Evolutionary conservation across 2,797 vertebrate species (phyloP), one percentile per base, ranked within the genome.

Genomic region (Poeciliopsis presidionis): DNA sequence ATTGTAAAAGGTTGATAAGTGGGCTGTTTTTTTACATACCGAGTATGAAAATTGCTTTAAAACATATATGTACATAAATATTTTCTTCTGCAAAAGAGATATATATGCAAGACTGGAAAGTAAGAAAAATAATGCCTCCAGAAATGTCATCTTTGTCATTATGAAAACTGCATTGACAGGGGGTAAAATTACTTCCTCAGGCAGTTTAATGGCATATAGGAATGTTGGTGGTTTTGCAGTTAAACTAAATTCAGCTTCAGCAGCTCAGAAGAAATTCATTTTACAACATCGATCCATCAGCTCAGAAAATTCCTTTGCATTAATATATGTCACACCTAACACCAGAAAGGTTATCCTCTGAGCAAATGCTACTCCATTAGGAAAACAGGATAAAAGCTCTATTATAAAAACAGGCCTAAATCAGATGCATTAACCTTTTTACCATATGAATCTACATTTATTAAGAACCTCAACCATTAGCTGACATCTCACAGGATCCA

Each of bases 341-440:
- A 82, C 18, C 51, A 79, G 72, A 67, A 72, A 90, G 83, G 82
- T 86, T 81, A 82, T 80, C 46, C 51, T 72, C 65, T 77, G 57
- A 84, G 77, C 57, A 85, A 88, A 84, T 49, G 55, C 39, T n/a
- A 47, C 71, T 83, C 65, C 72, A 75, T 74, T 46, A 78, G 78
- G n/a, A 45, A 83, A 88, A 83, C 75, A 89, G 63, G 78, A 83
- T 87, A 83, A 89, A 89, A 88, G 88, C 89, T 77, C 72, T 57
- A 75, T 84, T 79, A 81, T 82, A 84, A 88, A 77, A 75, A 74
- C 36, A 74, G 71, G 39, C 16, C 36, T 74, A 79, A 78, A 87
- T 85, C 78, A 73, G 83, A 28, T 82, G 75, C 91, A 89, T 90
- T 91, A 90, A 91, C 89, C 87, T 90, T 90, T 88, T 77, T 73